Percentiles rank a stretch among this genome's conserved stretches.
Evolutionary conservation across 2,888 invertebrate species (phyloP).

Genomic region (Lasioglossum marginatum): DNA sequence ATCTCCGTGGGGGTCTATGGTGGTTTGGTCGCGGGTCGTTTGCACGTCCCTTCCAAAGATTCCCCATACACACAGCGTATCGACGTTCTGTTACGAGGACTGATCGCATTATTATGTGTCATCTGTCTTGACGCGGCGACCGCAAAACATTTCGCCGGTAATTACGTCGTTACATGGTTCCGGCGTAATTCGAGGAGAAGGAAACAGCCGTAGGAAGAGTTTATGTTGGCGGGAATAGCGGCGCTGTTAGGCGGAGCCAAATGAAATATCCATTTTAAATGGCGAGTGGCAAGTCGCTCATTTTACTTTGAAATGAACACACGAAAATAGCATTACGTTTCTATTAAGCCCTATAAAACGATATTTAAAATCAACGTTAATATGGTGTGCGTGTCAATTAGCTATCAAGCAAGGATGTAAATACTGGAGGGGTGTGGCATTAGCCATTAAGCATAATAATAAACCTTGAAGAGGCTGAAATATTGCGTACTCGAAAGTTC

Average conservation of each 20-base stretch:
- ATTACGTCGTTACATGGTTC: neutral
- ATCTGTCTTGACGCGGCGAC: conserved; percentile 49
- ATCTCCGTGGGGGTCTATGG: conserved; percentile 32
- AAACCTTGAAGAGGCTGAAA: neutral
- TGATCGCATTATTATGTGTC: conserved; percentile 51
- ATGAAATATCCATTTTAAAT: conserved; percentile 5
- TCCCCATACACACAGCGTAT: conserved; percentile 4
- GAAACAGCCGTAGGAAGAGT: neutral
- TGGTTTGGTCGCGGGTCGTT: conserved; percentile 40
- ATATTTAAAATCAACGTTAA: neutral
- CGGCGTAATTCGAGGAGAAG: neutral
- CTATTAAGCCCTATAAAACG: neutral
- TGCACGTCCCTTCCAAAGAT: conserved; percentile 23
- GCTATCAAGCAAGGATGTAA: neutral
- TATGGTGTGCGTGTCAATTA: neutral
- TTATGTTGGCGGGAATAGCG: conserved; percentile 1
- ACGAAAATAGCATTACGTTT: neutral
- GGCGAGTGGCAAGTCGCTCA: neutral
- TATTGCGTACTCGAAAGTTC: neutral
- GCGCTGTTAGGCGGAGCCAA: neutral
- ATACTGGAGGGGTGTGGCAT: neutral
- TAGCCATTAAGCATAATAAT: neutral
- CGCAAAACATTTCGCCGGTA: conserved; percentile 33
- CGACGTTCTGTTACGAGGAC: conserved; percentile 35
- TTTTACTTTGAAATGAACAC: neutral